Percentiles rank a stretch among this genome's conserved stretches.
phyloP scores from a whole-genome alignment of 1,140 invertebrate species.

The Pteromalus puparum region DNA sequence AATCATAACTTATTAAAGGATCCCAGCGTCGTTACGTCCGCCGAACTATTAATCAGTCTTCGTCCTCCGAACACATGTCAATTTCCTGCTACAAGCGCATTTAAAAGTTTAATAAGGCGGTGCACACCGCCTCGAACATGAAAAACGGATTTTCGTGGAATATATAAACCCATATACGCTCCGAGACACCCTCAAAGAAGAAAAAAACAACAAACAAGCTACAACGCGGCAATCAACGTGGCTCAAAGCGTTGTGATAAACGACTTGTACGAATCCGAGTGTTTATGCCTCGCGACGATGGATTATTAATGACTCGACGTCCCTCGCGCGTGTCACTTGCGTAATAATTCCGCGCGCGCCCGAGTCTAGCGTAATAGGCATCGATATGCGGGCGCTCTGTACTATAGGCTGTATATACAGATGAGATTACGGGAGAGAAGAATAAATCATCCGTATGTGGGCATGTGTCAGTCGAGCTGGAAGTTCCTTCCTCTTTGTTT shows the following conservation, averaged over 20 bases:
- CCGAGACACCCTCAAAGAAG: not conserved
- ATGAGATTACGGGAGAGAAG: conserved; percentile 10
- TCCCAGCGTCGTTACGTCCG: not conserved
- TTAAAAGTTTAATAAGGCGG: conserved; percentile 9
- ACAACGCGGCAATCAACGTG: conserved; percentile 1
- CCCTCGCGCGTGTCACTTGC: conserved; percentile 11
- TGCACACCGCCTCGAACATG: not conserved
- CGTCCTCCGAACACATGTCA: not conserved
- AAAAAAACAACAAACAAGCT: not conserved
- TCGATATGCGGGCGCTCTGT: conserved; percentile 10
- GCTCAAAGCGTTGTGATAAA: conserved; percentile 45
- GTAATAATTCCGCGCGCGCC: conserved; percentile 29
- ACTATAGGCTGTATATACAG: not conserved
- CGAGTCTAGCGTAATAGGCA: conserved; percentile 18
- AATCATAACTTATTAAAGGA: not conserved
- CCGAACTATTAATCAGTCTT: not conserved
- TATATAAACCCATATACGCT: not conserved
- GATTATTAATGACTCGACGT: conserved; percentile 52
- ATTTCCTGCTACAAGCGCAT: not conserved
- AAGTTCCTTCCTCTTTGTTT: not conserved
- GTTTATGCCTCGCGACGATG: conserved; percentile 32
- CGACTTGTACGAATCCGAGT: not conserved
- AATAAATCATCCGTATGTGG: conserved; percentile 36
- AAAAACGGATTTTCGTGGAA: conserved; percentile 6
- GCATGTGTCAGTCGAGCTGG: not conserved